Evolutionary conservation across 2,113 vertebrate genomes (phyloP).

Genomic region (Periophthalmus modestus): DNA sequence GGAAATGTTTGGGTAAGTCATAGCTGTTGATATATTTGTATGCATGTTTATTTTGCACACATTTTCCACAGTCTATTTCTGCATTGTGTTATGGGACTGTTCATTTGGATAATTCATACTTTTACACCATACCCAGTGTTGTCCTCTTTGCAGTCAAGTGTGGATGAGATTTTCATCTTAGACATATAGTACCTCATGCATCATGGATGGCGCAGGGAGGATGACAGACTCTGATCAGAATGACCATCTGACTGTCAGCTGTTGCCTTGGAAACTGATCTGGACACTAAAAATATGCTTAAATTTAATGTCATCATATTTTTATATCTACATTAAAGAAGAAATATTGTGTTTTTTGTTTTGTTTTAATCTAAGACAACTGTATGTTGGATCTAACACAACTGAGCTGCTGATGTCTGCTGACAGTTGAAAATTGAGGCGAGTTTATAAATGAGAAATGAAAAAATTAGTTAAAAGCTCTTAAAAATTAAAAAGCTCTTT

Average conservation of each 20-base stretch:
- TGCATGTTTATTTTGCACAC: neutral
- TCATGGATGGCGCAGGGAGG: neutral
- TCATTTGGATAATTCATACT: neutral
- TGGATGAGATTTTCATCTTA: neutral
- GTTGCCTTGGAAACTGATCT: slow-evolving; percentile 3
- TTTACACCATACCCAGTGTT: neutral
- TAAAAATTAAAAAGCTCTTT: neutral
- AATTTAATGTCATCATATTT: neutral
- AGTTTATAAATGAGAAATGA: too few species aligned
- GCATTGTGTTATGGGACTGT: neutral
- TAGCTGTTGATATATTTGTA: neutral
- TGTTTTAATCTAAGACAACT: too few species aligned
- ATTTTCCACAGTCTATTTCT: neutral
- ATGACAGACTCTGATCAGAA: neutral
- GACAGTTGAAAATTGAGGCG: too few species aligned
- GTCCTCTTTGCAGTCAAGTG: neutral
- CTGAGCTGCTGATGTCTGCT: too few species aligned
- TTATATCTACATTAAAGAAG: neutral
- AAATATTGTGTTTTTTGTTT: too few species aligned
- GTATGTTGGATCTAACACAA: too few species aligned
- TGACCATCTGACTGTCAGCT: neutral
- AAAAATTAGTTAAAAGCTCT: too few species aligned
- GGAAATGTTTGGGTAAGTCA: neutral
- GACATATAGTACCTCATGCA: neutral
- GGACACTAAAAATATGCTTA: neutral